Percentiles rank a stretch among this genome's conserved stretches.
These are phyloP conservation scores for Centropus unirufus DNA, from an alignment of 2,113 vertebrate species.

Conservation along the genomic window DNA sequence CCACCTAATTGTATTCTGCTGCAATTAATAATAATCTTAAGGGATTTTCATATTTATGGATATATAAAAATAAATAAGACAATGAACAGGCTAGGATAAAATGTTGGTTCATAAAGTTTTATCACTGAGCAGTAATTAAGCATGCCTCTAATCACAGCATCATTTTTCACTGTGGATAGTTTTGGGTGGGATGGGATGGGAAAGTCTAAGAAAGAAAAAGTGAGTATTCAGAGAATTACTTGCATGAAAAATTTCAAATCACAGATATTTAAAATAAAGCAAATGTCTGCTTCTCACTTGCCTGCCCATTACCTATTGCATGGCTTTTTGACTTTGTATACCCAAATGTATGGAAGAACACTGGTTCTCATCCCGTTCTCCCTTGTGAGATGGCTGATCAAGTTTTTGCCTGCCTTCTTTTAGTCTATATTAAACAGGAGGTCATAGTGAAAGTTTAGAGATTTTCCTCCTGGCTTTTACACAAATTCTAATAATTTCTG, in stretches of 20 bases:
- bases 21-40: constrained; percentile 65
- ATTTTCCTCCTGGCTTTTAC: not conserved
- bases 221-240: not conserved
- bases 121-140: constrained; percentile 50
- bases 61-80: constrained; percentile 58
- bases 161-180: constrained; percentile 37
- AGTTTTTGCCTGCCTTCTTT: not conserved
- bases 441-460: not conserved
- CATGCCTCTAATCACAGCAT: constrained; percentile 27
- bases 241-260: not conserved
- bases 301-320: accelerated
- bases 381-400: not conserved
- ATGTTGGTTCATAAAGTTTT: constrained; percentile 46
- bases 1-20: constrained; percentile 48
- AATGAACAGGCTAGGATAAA: constrained; percentile 1
- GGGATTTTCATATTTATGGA: constrained; percentile 64
- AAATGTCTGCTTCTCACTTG: not conserved
- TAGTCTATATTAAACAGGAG: not conserved
- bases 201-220: not conserved
- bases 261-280: not conserved
- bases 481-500: not conserved
- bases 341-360: not conserved
- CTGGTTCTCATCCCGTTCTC: accelerated
- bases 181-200: not conserved
- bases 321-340: not conserved